Conservation (phyloP, 1,140 invertebrate genomes). For the Ceratosolen fusciceps region DNA sequence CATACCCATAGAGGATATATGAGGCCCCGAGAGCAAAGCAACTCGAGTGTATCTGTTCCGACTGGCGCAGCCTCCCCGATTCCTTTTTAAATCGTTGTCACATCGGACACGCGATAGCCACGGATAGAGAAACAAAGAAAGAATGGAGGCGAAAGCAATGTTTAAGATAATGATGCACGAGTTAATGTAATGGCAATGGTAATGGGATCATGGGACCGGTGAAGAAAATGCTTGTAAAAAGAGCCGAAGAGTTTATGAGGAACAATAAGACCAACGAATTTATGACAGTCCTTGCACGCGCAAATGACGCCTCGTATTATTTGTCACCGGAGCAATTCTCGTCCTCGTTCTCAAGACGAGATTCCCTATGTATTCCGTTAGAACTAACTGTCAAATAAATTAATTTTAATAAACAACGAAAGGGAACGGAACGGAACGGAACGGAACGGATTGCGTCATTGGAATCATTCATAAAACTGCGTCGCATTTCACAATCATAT, state of each 20-base stretch:
- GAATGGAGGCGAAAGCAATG: not conserved
- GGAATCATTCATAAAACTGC: too few species aligned
- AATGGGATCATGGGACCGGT: not conserved
- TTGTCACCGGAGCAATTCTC: not conserved
- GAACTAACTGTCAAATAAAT: too few species aligned
- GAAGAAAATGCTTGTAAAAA: not conserved
- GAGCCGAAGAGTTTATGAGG: not conserved
- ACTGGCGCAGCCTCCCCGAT: not conserved
- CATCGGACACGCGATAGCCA: not conserved
- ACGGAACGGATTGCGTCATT: too few species aligned
- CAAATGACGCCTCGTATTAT: not conserved
- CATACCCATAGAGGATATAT: slow-evolving; percentile 8
- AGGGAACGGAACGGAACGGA: too few species aligned
- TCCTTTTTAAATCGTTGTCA: not conserved
- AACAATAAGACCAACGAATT: not conserved
- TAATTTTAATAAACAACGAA: too few species aligned
- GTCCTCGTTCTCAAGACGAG: not conserved
- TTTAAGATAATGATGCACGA: too few species aligned
- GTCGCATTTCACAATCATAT: too few species aligned
- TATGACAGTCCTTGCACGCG: not conserved
- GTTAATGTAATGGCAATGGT: too few species aligned
- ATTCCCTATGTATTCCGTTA: not conserved
- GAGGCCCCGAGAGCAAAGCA: not conserved
- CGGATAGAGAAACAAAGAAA: not conserved
- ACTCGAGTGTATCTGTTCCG: not conserved